Evolutionary conservation across 1,140 invertebrate species (phyloP).

Genomic region (Ladona fulva): DNA sequence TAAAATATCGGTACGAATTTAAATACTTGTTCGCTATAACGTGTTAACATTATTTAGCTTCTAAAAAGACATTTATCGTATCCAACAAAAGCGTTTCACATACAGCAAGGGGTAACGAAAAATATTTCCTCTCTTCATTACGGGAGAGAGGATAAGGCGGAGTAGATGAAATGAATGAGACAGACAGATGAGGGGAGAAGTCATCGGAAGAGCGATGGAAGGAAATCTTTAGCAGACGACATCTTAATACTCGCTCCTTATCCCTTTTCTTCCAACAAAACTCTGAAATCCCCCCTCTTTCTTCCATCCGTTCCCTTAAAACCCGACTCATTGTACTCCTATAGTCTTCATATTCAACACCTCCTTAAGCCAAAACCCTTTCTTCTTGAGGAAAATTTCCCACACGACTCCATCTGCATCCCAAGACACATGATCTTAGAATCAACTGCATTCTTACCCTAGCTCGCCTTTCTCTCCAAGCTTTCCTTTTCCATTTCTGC

Average conservation of each 20-base stretch:
- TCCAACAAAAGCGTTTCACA: no score
- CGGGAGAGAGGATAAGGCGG: not conserved
- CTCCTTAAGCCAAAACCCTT: not conserved
- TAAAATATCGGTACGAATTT: no score
- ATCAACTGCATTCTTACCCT: not conserved
- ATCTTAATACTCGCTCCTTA: not conserved
- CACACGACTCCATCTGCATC: not conserved
- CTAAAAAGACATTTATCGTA: no score
- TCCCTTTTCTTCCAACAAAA: not conserved
- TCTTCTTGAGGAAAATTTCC: not conserved
- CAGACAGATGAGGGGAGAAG: not conserved
- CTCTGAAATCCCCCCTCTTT: not conserved
- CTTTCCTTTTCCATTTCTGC: no score
- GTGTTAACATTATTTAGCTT: no score
- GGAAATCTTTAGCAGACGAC: not conserved
- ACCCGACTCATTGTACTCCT: not conserved
- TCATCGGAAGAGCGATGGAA: not conserved
- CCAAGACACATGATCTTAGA: conserved; percentile 1
- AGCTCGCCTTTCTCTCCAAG: no score
- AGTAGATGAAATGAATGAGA: not conserved
- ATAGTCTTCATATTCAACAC: not conserved
- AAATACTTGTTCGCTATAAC: no score
- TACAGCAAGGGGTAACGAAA: no score
- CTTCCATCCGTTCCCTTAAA: no score
- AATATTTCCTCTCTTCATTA: no score